phyloP scores from a whole-genome alignment of 2,113 vertebrate species.

The Okapia johnstoni region DNA sequence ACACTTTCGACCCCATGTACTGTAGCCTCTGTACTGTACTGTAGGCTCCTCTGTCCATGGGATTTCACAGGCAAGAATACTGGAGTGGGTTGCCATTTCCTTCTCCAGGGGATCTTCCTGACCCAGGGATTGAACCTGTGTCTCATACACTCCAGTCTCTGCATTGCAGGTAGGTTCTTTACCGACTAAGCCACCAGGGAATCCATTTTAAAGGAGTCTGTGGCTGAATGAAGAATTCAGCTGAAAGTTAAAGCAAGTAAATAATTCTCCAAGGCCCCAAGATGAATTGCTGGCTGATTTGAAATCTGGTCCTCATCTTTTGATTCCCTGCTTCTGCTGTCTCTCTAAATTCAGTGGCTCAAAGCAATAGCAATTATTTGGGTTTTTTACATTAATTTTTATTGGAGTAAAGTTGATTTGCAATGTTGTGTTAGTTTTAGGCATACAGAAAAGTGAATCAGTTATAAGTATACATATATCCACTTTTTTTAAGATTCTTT shows the following conservation, averaged over 20 bases:
- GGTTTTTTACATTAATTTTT: not conserved
- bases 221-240: not conserved
- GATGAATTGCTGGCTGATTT: not conserved
- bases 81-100: not conserved
- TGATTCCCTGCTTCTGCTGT: not conserved
- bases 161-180: not conserved
- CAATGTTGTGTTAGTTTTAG: not conserved
- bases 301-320: accelerated
- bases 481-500: not conserved
- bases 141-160: not conserved
- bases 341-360: not conserved
- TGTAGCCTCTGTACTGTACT: not conserved
- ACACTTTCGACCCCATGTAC: not conserved
- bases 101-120: not conserved
- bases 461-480: not conserved
- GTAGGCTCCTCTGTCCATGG: not conserved
- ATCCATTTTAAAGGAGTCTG: not conserved
- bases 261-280: not conserved
- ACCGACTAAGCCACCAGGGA: not conserved
- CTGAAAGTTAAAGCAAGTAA: not conserved
- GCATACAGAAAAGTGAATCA: not conserved
- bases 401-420: not conserved
- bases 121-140: not conserved
- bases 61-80: not conserved
- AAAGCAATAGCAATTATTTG: accelerated